phyloP scores from a whole-genome alignment of 2,888 invertebrate species.

The Drosophila nr. medialis region DNA sequence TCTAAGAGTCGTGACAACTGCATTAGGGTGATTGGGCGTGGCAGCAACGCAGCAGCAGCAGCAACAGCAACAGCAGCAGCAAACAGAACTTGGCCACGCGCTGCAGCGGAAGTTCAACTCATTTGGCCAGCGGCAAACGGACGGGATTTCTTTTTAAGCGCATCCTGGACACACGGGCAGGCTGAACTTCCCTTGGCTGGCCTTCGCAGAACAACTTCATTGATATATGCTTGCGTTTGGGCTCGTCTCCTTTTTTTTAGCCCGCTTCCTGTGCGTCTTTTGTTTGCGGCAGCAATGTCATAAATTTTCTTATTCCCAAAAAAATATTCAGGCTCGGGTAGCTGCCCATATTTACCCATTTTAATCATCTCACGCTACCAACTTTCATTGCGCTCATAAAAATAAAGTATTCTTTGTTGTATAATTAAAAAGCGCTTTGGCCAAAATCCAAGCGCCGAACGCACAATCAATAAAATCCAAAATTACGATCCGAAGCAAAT shows the following conservation, averaged over 20 bases:
- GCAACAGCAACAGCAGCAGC: not conserved
- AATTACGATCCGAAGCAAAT: slow-evolving; percentile 52
- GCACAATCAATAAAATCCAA: slow-evolving; percentile 52
- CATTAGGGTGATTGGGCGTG: slow-evolving; percentile 65
- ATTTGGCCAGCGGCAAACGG: slow-evolving; percentile 72
- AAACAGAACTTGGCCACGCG: slow-evolving; percentile 64
- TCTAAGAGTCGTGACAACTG: slow-evolving; percentile 63
- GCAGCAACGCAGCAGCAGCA: slow-evolving; percentile 10
- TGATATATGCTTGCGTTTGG: slow-evolving; percentile 49
- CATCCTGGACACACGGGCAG: slow-evolving; percentile 74
- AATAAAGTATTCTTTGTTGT: slow-evolving; percentile 35
- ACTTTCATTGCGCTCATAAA: slow-evolving; percentile 50
- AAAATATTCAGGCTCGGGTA: not conserved
- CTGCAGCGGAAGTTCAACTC: slow-evolving; percentile 77
- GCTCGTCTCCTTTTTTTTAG: slow-evolving; percentile 36
- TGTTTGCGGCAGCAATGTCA: slow-evolving; percentile 45
- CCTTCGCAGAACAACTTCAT: slow-evolving; percentile 60
- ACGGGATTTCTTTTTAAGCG: slow-evolving; percentile 79
- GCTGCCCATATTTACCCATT: slow-evolving; percentile 31
- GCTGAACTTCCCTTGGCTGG: slow-evolving; percentile 10
- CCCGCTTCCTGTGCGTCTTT: slow-evolving; percentile 56
- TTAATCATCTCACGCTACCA: slow-evolving; percentile 50
- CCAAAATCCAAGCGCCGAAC: slow-evolving; percentile 36
- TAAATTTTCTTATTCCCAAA: slow-evolving; percentile 41
- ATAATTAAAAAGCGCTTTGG: slow-evolving; percentile 56